These are phyloP conservation scores for Drosophila subquinaria DNA, from an alignment of 2,888 invertebrate genomes.

Conservation along the genomic window DNA sequence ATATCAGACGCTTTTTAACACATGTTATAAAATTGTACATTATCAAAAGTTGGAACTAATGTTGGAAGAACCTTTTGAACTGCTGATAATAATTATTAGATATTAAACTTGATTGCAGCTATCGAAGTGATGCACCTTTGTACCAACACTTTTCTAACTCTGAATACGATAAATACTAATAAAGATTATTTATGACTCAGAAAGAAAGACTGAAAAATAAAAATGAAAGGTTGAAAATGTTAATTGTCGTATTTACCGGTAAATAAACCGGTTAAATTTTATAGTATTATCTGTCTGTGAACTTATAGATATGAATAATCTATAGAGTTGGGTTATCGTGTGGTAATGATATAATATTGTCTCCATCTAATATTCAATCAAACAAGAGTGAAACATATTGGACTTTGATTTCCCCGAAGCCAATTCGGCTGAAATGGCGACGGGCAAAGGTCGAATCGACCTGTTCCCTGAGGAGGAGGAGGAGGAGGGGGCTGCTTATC, in stretches of 20 bases:
- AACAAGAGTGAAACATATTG: background rate
- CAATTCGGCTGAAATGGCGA: slow-evolving; percentile 21
- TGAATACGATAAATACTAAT: slow-evolving; percentile 8
- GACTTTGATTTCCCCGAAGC: slow-evolving; percentile 9
- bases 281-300: slow-evolving; percentile 4
- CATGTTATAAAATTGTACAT: background rate
- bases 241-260: slow-evolving; percentile 13
- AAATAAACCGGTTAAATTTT: slow-evolving; percentile 14
- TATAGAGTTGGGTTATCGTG: background rate
- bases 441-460: slow-evolving; percentile 31
- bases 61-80: background rate
- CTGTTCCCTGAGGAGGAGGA: background rate
- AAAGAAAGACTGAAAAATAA: background rate
- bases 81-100: background rate
- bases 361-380: background rate
- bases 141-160: background rate
- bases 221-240: slow-evolving; percentile 11
- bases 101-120: background rate
- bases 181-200: slow-evolving; percentile 16
- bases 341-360: slow-evolving; percentile 4
- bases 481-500: slow-evolving; percentile 8
- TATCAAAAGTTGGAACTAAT: background rate
- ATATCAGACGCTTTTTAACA: no score
- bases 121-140: slow-evolving; percentile 7
- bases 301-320: slow-evolving; percentile 9